A percentile compares a stretch with the other conserved stretches of the same genome.
Conservation (phyloP, 1,140 invertebrate species). For the Temnothorax nylanderi region DNA sequence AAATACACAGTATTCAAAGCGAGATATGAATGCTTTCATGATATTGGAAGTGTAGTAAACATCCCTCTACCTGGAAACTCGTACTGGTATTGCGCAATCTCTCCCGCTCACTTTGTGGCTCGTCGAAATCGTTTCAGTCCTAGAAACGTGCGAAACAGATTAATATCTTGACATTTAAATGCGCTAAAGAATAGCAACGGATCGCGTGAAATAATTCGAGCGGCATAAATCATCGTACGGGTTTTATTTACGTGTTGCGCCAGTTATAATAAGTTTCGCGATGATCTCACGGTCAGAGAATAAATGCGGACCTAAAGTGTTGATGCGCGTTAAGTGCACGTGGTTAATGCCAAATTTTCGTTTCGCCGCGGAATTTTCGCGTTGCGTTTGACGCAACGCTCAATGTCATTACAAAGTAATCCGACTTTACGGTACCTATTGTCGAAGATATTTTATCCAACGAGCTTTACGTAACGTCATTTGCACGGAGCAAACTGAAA, state of each 20-base stretch:
- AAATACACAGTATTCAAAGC: neutral
- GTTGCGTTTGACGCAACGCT: neutral
- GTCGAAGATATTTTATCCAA: neutral
- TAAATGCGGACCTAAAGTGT: constrained; percentile 29
- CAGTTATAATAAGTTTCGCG: neutral
- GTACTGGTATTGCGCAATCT: constrained; percentile 9
- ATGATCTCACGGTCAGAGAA: constrained; percentile 38
- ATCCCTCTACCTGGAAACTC: constrained; percentile 18
- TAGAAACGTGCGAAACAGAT: neutral
- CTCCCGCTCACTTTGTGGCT: neutral
- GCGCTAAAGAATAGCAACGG: neutral
- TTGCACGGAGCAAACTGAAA: constrained; percentile 30
- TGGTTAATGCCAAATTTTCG: constrained; percentile 43
- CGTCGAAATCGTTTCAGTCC: neutral
- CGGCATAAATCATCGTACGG: neutral
- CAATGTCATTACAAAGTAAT: neutral
- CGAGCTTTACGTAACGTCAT: neutral
- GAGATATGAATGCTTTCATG: neutral
- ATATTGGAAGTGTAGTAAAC: neutral
- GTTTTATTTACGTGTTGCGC: neutral
- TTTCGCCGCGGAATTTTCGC: neutral
- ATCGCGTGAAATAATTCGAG: neutral
- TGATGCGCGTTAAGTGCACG: constrained; percentile 14
- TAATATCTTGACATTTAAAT: constrained; percentile 4
- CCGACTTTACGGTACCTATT: neutral